Percentiles rank a stretch among this genome's conserved stretches.
These are phyloP conservation scores for Moxostoma hubbsi DNA, from an alignment of 2,797 vertebrate genomes.

Conservation along the genomic window DNA sequence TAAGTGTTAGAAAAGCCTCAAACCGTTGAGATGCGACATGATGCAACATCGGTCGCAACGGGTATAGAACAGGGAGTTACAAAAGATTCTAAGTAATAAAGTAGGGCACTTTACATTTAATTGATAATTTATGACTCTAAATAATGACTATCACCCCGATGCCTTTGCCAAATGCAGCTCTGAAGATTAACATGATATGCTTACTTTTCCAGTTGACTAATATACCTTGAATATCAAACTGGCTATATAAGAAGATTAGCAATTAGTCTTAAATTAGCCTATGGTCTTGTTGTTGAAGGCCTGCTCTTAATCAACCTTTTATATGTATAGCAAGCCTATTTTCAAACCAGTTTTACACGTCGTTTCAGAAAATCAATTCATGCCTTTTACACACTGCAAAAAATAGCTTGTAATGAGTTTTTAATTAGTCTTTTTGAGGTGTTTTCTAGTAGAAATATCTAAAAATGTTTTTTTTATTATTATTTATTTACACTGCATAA, in stretches of 20 bases:
- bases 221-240: not conserved
- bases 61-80: not conserved
- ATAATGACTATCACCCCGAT: not conserved
- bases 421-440: no score
- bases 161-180: not conserved
- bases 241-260: slow-evolving; percentile 6
- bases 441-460: no score
- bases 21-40: no score
- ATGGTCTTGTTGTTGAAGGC: not conserved
- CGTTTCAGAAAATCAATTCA: slow-evolving; percentile 3
- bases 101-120: not conserved
- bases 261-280: not conserved
- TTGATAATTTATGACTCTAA: slow-evolving; percentile 5
- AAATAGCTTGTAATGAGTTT: no score
- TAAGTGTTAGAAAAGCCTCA: no score
- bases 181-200: not conserved
- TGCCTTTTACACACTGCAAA: not conserved
- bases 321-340: not conserved
- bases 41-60: no score
- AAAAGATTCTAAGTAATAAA: not conserved
- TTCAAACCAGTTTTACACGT: not conserved
- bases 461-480: no score
- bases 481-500: no score
- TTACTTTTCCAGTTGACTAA: not conserved
- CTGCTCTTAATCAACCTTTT: no score